A percentile compares a stretch with the other conserved stretches of the same genome.
phyloP scores from a whole-genome alignment of 2,888 invertebrate species.

The Spilosoma lubricipeda region DNA sequence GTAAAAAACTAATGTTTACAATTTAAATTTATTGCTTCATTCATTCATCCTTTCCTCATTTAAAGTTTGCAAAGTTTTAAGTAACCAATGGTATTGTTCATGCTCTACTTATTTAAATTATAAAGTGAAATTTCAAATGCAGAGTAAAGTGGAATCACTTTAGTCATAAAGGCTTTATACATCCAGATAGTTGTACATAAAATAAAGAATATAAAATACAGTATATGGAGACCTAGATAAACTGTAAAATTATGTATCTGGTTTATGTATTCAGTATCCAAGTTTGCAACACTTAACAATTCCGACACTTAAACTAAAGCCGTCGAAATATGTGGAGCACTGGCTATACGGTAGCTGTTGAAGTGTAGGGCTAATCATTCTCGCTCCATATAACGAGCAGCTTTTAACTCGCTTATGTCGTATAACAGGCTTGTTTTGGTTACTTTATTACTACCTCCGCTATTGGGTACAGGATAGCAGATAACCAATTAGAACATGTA shows the following conservation, averaged over 20 bases:
- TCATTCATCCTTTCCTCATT: too few relatives aligned
- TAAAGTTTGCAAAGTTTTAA: neutral
- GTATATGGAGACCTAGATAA: neutral
- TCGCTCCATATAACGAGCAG: conserved; percentile 14
- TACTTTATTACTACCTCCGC: conserved; percentile 2
- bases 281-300: conserved; percentile 13
- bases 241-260: neutral
- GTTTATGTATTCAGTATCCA: conserved; percentile 8
- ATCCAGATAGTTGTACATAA: neutral
- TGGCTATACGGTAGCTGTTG: conserved; percentile 10
- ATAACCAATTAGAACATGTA: neutral
- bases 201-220: neutral
- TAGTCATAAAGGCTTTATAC: neutral
- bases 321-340: conserved; percentile 9
- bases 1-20: too few relatives aligned
- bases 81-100: too few relatives aligned
- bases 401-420: conserved; percentile 11
- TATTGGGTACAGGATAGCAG: neutral
- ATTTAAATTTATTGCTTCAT: too few relatives aligned
- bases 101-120: too few relatives aligned
- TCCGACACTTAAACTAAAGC: conserved; percentile 12
- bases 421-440: conserved; percentile 2
- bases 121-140: too few relatives aligned
- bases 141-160: neutral
- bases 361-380: conserved; percentile 17